Evolutionary conservation across 2,797 vertebrate genomes (phyloP), one percentile per base, ranked within the genome.

Genomic region (Manis crassicaudata): DNA sequence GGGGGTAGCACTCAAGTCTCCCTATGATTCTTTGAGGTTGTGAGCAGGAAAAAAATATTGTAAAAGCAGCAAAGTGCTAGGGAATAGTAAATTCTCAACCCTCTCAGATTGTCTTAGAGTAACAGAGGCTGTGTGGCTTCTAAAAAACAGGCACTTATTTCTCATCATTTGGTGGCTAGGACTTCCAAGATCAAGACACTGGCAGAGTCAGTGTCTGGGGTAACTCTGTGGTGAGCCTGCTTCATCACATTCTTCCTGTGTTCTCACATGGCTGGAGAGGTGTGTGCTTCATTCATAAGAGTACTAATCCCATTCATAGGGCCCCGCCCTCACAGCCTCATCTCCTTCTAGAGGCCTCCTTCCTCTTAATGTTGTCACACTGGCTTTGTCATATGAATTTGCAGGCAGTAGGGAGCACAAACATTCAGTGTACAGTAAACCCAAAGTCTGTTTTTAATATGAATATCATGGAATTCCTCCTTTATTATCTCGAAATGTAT

Each of bases 401-500:
- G 50, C 37, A 29, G 3, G 23, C 35, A 54, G 25, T 27, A 21
- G 46, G 25, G 29, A 17, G 25, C 27, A 87, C 73, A 73, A 20
- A 35, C 58, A 81, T 65, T 54, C 76, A 81, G n/a, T 63, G 25
- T 72, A 21, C 4, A 43, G 21, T 46, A 73, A 35, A 46, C 11
- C 46, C 6, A 46, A 35, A 73, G 35, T 72, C 58, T 73, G 21
- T 58, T 81, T 80, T 94, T 79, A 86, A 87, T 46, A 72, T 18
- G 72, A 88, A 68, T 87, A 46, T 46, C 37, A 17, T 9, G 3
- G n/a, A 79, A 54, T 35, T 86, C 29, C 72, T 94, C 37, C 68
- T 72, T 95, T 81, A 62, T 50, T 43, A 73, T 54, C 82, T 83
- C 79, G 80, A 91, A 92, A 92, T 50, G 20, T 35, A 32, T 23